phyloP scores from a whole-genome alignment of 2,797 vertebrate species.

The Okamejei kenojei region DNA sequence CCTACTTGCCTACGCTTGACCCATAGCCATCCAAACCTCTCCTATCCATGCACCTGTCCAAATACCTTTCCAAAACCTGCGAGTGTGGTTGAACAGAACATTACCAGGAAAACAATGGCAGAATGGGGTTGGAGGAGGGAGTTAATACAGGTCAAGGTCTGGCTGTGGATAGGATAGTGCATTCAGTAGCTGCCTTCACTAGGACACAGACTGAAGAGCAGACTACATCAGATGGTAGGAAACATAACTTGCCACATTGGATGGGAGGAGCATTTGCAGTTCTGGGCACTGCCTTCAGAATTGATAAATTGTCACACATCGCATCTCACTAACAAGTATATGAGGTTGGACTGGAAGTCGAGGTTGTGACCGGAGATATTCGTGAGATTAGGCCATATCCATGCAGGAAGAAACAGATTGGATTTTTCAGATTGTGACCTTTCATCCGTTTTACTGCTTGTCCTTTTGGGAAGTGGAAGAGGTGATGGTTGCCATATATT shows the following conservation, averaged over 20 bases:
- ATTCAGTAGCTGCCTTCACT: background rate
- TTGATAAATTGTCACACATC: background rate
- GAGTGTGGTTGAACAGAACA: background rate
- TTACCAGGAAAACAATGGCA: too few species aligned
- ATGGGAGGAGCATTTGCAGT: background rate
- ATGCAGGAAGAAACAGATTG: too few species aligned
- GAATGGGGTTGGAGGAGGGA: background rate
- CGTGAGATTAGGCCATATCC: too few species aligned
- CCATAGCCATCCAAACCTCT: too few species aligned
- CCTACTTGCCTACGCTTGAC: too few species aligned
- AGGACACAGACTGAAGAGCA: too few species aligned
- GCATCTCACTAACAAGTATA: background rate
- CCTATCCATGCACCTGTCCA: too few species aligned
- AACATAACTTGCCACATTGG: background rate
- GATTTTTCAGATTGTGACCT: too few species aligned
- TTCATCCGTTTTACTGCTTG: background rate
- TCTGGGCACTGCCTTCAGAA: background rate
- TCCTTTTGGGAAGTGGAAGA: background rate
- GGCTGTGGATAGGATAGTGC: background rate
- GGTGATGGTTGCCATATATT: background rate
- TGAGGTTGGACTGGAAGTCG: background rate
- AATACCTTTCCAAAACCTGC: background rate
- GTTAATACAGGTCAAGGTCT: background rate
- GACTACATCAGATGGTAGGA: background rate
- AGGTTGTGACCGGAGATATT: background rate